These are phyloP conservation scores for Parapristionchus giblindavisi DNA, from an alignment of 2,888 invertebrate genomes.

Conservation along the genomic window DNA sequence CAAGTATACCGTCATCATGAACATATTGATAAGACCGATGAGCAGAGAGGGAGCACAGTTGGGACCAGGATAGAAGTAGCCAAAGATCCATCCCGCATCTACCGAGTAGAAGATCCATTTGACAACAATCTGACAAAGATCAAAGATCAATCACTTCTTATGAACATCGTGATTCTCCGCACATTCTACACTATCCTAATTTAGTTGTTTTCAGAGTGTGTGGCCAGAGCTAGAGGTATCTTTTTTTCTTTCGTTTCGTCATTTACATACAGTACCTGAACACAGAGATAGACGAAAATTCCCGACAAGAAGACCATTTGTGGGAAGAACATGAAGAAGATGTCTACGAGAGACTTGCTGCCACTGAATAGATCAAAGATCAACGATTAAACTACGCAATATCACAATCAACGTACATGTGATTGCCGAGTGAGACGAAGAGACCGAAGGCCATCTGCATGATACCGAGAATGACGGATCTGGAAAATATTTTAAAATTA, in stretches of 20 bases:
- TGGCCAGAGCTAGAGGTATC: neutral
- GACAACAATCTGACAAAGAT: slow-evolving; percentile 51
- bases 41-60: slow-evolving; percentile 92
- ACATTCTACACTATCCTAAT: neutral
- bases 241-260: no score
- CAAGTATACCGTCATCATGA: slow-evolving; percentile 79
- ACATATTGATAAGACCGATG: slow-evolving; percentile 80
- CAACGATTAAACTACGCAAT: neutral
- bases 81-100: slow-evolving; percentile 54
- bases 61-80: slow-evolving; percentile 69
- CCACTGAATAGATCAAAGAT: slow-evolving; percentile 68
- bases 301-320: slow-evolving; percentile 88
- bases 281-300: slow-evolving; percentile 93
- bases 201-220: neutral
- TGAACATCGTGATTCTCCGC: neutral
- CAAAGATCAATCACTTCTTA: neutral
- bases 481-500: neutral
- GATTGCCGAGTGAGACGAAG: slow-evolving; percentile 62
- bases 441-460: slow-evolving; percentile 69
- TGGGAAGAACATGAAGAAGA: slow-evolving; percentile 92
- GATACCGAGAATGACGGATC: slow-evolving; percentile 64
- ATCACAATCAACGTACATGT: slow-evolving; percentile 55
- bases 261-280: slow-evolving; percentile 83
- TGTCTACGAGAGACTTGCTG: slow-evolving; percentile 78
- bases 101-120: slow-evolving; percentile 66